Evolutionary conservation across 2,113 vertebrate genomes (phyloP).

Genomic region (Enhydra lutris): DNA sequence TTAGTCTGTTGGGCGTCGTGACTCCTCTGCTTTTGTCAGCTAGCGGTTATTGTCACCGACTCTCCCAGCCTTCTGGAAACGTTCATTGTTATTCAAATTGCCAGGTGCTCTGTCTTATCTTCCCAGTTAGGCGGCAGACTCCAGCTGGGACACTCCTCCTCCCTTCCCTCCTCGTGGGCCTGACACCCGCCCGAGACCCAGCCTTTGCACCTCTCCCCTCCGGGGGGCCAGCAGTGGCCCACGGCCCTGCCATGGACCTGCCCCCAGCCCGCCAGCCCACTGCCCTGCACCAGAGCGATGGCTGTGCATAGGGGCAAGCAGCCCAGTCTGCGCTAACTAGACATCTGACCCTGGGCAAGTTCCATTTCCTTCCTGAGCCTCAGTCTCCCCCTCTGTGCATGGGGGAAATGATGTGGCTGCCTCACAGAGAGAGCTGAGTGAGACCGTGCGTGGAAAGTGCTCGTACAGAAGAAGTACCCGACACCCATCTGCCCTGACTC

Average conservation of each 20-base stretch:
- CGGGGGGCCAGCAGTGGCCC: background rate
- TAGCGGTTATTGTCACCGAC: background rate
- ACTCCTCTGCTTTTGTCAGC: background rate
- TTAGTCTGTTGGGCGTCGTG: background rate
- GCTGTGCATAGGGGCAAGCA: fast-evolving
- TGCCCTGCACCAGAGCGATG: fast-evolving
- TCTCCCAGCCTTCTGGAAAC: background rate
- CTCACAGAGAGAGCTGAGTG: too few relatives aligned
- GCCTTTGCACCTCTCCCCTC: background rate
- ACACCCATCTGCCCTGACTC: fast-evolving
- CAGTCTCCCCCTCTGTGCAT: background rate
- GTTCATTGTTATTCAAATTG: slow-evolving; percentile 47
- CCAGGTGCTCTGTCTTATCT: background rate
- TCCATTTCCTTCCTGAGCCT: fast-evolving
- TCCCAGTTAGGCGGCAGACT: background rate
- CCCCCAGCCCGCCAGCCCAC: background rate
- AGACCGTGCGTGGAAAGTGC: fast-evolving
- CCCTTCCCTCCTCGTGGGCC: fast-evolving
- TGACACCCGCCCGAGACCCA: fast-evolving
- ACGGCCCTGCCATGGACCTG: fast-evolving
- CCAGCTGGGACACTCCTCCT: background rate
- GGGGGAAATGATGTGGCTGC: fast-evolving
- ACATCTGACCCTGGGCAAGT: background rate
- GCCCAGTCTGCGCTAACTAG: too few relatives aligned
- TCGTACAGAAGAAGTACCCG: fast-evolving